phyloP scores from a whole-genome alignment of 2,113 vertebrate genomes.

The Scopus umbretta region DNA sequence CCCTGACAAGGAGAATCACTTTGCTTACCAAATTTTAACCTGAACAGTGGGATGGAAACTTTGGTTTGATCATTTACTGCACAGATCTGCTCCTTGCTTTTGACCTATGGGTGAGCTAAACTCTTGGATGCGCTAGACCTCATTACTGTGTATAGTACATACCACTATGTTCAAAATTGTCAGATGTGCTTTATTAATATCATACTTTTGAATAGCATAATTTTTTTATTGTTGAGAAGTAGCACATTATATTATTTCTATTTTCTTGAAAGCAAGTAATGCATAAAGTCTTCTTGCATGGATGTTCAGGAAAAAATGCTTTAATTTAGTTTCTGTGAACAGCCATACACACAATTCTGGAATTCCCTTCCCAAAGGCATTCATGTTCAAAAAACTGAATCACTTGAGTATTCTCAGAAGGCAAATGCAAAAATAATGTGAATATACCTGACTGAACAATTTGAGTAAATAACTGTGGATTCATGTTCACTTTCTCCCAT shows the following conservation, averaged over 20 bases:
- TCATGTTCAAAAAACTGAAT: neutral
- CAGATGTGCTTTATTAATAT: neutral
- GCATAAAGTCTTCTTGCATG: neutral
- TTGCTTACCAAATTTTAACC: neutral
- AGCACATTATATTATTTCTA: neutral
- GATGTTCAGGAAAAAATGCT: neutral
- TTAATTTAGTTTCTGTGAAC: neutral
- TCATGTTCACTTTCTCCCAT: neutral
- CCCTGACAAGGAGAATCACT: neutral
- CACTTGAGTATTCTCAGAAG: neutral
- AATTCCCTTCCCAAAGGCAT: neutral
- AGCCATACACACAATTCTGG: neutral
- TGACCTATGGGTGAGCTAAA: neutral
- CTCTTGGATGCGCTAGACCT: neutral
- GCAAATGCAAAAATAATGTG: neutral
- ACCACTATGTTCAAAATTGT: neutral
- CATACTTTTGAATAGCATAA: accelerated
- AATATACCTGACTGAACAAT: neutral
- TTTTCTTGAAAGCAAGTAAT: neutral
- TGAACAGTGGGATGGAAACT: neutral
- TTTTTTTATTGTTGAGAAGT: neutral
- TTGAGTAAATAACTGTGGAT: neutral
- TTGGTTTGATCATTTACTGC: neutral
- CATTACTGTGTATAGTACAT: neutral
- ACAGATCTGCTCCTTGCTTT: neutral